Percentiles rank a stretch among this genome's conserved stretches.
Conservation (phyloP, 2,113 vertebrate species). For the Ophthalmolycus amberensis region DNA sequence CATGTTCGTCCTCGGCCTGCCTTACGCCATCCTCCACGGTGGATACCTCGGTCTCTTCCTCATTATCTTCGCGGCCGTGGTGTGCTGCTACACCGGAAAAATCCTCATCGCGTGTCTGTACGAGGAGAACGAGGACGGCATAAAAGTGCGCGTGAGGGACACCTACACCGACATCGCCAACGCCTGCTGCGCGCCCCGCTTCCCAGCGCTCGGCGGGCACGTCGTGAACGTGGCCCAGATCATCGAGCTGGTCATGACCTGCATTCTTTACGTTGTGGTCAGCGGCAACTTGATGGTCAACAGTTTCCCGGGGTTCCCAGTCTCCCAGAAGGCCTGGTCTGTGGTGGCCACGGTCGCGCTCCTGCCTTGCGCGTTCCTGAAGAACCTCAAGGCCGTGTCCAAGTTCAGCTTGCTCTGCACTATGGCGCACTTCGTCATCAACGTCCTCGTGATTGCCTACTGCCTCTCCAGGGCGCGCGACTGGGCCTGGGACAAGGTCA, state of each 20-base stretch:
- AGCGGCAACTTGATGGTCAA: constrained; percentile 98
- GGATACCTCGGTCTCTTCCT: constrained; percentile 98
- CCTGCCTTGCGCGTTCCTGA: constrained; percentile 95
- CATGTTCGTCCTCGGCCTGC: constrained; percentile 98
- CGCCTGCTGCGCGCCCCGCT: constrained; percentile 94
- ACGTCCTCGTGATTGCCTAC: constrained; percentile 95
- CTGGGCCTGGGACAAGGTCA: constrained; percentile 99
- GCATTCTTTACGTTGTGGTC: constrained; percentile 97
- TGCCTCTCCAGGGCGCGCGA: constrained; percentile 94
- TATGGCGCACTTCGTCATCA: constrained; percentile 94
- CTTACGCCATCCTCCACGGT: constrained; percentile 97
- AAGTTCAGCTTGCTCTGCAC: constrained; percentile 98
- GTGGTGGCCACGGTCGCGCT: constrained; percentile 93
- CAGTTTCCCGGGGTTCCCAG: constrained; percentile 92
- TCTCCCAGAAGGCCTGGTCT: constrained; percentile 98
- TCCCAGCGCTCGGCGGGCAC: constrained; percentile 92
- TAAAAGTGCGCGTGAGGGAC: constrained; percentile 94
- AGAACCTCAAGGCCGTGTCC: constrained; percentile 96
- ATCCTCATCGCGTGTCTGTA: constrained; percentile 98
- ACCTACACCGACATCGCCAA: constrained; percentile 98
- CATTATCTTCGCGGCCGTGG: constrained; percentile 96
- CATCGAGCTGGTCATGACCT: constrained; percentile 99
- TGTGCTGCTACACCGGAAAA: constrained; percentile 99
- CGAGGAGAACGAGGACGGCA: constrained; percentile 96
- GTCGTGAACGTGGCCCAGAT: constrained; percentile 97